Conservation (phyloP, 2,113 vertebrate genomes). For the Protobothrops mucrosquamatus region DNA sequence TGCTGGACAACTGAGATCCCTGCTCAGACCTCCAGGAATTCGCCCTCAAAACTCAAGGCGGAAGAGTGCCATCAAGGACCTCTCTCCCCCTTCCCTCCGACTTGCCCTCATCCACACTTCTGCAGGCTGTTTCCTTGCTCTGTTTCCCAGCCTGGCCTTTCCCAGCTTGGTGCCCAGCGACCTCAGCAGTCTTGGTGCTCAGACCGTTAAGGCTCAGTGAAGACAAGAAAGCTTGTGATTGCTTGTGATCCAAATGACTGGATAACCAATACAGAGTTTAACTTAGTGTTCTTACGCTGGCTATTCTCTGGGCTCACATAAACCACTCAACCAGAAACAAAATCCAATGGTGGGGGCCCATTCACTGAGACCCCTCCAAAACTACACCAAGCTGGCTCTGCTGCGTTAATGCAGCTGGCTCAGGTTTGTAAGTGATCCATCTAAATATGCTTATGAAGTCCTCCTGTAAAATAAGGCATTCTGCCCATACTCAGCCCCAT, state of each 20-base stretch:
- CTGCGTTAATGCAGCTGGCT: background rate
- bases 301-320: background rate
- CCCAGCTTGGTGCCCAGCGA: background rate
- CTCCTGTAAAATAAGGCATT: background rate
- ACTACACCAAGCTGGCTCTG: background rate
- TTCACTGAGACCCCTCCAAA: background rate
- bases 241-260: background rate
- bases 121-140: background rate
- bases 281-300: background rate
- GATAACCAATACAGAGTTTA: background rate
- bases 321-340: background rate
- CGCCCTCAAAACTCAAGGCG: background rate
- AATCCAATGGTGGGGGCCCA: background rate
- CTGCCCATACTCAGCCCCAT: background rate
- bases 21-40: background rate
- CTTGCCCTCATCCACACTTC: too few relatives aligned
- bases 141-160: background rate
- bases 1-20: background rate
- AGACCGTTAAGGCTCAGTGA: background rate
- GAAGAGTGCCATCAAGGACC: background rate
- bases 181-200: background rate
- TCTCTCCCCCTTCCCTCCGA: background rate
- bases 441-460: background rate
- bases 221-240: background rate
- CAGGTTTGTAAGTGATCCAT: background rate